A percentile compares a stretch with the other conserved stretches of the same genome.
phyloP scores from a whole-genome alignment of 2,797 vertebrate genomes.

The Eulemur coronatus region DNA sequence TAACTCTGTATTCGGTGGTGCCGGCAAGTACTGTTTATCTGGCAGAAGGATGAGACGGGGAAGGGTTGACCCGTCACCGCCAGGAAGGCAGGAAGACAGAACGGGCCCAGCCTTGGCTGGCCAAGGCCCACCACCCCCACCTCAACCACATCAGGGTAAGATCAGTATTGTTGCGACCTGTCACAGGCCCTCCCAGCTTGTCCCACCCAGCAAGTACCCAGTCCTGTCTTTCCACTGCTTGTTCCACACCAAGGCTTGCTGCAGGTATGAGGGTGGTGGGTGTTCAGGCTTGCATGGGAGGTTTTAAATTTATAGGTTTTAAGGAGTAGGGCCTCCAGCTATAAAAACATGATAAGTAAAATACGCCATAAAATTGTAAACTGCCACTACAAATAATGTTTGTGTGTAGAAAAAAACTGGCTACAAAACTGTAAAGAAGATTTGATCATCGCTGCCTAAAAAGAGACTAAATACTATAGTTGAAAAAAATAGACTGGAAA shows the following conservation, averaged over 20 bases:
- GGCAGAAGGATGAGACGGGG: background rate
- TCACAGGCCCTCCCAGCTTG: background rate
- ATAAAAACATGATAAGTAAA: background rate
- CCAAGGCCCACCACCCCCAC: background rate
- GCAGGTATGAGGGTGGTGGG: background rate
- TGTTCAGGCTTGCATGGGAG: background rate
- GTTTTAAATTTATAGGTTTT: background rate
- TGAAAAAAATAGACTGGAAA: background rate
- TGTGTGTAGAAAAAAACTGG: background rate
- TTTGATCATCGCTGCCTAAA: background rate
- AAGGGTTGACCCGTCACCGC: background rate
- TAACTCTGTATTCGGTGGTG: background rate
- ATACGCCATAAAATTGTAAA: background rate
- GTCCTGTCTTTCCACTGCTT: background rate
- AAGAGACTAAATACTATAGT: background rate
- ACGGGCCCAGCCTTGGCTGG: background rate
- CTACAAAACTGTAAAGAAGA: background rate
- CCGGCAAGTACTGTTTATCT: background rate
- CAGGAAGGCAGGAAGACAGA: background rate
- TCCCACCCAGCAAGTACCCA: background rate
- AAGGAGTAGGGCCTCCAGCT: background rate
- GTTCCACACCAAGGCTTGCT: background rate
- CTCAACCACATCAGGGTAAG: background rate
- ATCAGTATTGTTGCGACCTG: background rate
- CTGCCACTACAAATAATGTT: background rate